These are phyloP conservation scores for Rhogogaster chlorosoma DNA, from an alignment of 2,888 invertebrate genomes.

Conservation along the genomic window DNA sequence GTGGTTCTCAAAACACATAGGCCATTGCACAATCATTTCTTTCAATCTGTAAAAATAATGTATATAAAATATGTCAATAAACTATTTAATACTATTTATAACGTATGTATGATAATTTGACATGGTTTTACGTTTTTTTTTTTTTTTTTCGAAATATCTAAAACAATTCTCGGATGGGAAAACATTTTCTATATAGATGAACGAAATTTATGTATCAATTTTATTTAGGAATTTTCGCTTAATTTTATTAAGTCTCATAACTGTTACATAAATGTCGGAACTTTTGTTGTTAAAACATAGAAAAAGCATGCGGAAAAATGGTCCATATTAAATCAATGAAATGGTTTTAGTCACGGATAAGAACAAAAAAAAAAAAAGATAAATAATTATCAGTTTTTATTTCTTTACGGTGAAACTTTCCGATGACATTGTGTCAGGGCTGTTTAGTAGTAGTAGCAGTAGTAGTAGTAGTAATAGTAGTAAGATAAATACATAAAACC, in stretches of 20 bases:
- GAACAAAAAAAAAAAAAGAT: neutral
- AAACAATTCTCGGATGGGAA: neutral
- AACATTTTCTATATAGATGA: neutral
- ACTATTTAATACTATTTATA: constrained; percentile 66
- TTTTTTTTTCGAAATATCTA: neutral
- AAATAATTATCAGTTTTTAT: constrained; percentile 1
- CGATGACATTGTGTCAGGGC: neutral
- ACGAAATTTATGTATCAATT: neutral
- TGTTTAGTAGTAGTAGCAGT: neutral
- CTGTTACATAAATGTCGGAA: constrained; percentile 27
- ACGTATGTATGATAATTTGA: constrained; percentile 48
- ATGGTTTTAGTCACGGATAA: constrained; percentile 29
- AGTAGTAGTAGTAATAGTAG: neutral
- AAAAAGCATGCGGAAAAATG: constrained; percentile 18
- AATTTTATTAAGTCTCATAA: constrained; percentile 48
- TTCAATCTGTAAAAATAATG: constrained; percentile 61
- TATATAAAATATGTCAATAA: constrained; percentile 67
- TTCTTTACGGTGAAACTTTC: constrained; percentile 29
- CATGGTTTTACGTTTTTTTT: neutral
- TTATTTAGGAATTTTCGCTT: constrained; percentile 26
- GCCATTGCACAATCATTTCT: constrained; percentile 30
- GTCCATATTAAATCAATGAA: neutral
- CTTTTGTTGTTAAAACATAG: neutral
- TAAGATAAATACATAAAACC: constrained; percentile 33
- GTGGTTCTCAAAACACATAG: constrained; percentile 80